phyloP scores from a whole-genome alignment of 35 echinoderm and acorn worm species.

The Patiria miniata region DNA sequence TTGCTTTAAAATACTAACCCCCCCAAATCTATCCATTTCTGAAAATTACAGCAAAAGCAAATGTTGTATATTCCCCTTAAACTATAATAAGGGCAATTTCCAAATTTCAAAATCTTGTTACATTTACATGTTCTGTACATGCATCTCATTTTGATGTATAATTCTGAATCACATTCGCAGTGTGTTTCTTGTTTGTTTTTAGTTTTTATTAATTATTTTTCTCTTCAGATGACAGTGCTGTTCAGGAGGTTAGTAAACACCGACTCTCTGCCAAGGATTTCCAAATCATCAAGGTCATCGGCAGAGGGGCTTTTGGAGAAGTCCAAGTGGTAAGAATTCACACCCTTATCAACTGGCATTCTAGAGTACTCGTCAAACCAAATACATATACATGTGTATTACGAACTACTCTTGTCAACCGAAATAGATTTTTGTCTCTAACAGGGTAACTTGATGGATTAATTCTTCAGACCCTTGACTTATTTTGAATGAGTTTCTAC shows the following conservation, averaged over 20 bases:
- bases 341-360: neutral
- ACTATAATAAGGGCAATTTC: too few relatives aligned
- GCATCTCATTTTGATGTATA: too few relatives aligned
- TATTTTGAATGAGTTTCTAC: too few relatives aligned
- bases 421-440: neutral
- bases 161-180: too few relatives aligned
- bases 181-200: too few relatives aligned
- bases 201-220: constrained; percentile 21
- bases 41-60: too few relatives aligned
- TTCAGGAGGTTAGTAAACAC: constrained; percentile 54
- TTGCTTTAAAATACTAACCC: too few relatives aligned
- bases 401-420: neutral
- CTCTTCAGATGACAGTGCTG: constrained; percentile 68
- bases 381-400: too few relatives aligned
- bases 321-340: constrained; percentile 87
- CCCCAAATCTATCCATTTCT: too few relatives aligned
- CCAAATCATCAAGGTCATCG: constrained; percentile 85
- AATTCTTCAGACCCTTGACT: neutral
- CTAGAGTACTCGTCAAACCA: neutral
- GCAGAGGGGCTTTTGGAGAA: constrained; percentile 93
- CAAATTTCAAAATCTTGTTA: too few relatives aligned
- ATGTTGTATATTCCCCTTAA: too few relatives aligned
- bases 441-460: neutral
- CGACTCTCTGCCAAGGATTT: constrained; percentile 78
- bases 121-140: too few relatives aligned